These are phyloP conservation scores for Maccullochella peelii DNA, from an alignment of 2,113 vertebrate genomes.

Conservation along the genomic window DNA sequence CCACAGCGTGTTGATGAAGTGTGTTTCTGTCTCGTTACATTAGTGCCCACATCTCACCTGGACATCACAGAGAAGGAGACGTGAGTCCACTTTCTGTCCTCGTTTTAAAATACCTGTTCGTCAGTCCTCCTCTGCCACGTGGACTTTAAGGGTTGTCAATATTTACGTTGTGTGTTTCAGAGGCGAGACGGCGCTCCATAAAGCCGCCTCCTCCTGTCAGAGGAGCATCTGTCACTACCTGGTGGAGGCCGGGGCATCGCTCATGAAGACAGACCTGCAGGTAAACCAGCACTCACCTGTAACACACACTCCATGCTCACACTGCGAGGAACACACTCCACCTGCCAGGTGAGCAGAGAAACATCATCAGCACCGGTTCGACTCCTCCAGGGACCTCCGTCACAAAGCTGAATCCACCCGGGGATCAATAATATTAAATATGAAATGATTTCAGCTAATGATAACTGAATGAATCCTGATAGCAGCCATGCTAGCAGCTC, in stretches of 20 bases:
- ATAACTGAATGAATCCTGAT: too few species aligned
- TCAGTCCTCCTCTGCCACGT: background rate
- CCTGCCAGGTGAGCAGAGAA: too few species aligned
- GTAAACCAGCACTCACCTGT: constrained; percentile 70
- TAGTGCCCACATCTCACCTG: constrained; percentile 90
- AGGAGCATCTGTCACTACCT: constrained; percentile 94
- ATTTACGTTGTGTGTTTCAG: constrained; percentile 72
- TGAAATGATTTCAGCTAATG: too few species aligned
- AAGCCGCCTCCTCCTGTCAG: constrained; percentile 90
- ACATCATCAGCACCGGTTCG: too few species aligned
- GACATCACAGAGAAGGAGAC: constrained; percentile 90
- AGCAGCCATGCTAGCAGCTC: too few species aligned
- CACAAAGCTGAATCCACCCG: too few species aligned
- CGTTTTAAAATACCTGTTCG: background rate
- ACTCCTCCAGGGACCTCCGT: too few species aligned
- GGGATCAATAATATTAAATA: too few species aligned
- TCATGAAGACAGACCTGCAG: constrained; percentile 96
- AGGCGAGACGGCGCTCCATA: constrained; percentile 93
- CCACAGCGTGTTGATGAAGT: background rate
- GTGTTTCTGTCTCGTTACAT: background rate
- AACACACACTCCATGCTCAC: background rate
- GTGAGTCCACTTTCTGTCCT: constrained; percentile 83
- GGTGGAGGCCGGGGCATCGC: constrained; percentile 94
- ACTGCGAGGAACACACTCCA: too few species aligned
- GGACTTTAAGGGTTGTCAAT: background rate